phyloP scores from a whole-genome alignment of 2,113 vertebrate species.

The Marmota flaviventris region DNA sequence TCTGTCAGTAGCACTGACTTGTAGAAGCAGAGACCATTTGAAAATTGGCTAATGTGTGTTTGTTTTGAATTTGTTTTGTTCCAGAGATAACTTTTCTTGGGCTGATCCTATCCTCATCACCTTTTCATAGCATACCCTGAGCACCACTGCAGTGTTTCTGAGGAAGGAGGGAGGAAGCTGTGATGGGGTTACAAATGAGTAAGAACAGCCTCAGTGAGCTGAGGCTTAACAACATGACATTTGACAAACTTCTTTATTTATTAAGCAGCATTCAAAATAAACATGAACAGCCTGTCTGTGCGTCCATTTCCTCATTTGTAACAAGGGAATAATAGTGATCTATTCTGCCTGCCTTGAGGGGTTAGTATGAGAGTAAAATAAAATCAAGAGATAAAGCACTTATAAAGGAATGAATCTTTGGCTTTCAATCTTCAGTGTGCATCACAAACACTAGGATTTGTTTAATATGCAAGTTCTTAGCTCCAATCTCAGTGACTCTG shows the following conservation, averaged over 20 bases:
- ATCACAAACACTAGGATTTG: neutral
- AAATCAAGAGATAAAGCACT: neutral
- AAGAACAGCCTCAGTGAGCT: neutral
- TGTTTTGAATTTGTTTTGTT: constrained; percentile 45
- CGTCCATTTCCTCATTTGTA: neutral
- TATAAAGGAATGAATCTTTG: neutral
- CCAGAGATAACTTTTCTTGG: neutral
- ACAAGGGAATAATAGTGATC: neutral
- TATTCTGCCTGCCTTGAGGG: neutral
- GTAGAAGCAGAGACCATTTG: neutral
- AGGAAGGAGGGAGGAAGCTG: neutral
- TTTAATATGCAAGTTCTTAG: neutral
- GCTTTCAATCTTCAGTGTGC: neutral
- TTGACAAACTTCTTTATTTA: neutral
- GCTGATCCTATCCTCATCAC: neutral
- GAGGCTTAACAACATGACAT: neutral
- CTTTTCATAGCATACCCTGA: neutral
- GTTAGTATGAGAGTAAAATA: neutral
- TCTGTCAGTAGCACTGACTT: neutral
- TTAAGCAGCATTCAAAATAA: neutral
- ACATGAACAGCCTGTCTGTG: neutral
- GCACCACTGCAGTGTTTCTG: neutral
- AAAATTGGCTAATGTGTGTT: neutral
- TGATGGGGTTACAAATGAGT: neutral
- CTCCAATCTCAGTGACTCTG: neutral